phyloP scores from a whole-genome alignment of 2,888 invertebrate species.

The Homarus gammarus region DNA sequence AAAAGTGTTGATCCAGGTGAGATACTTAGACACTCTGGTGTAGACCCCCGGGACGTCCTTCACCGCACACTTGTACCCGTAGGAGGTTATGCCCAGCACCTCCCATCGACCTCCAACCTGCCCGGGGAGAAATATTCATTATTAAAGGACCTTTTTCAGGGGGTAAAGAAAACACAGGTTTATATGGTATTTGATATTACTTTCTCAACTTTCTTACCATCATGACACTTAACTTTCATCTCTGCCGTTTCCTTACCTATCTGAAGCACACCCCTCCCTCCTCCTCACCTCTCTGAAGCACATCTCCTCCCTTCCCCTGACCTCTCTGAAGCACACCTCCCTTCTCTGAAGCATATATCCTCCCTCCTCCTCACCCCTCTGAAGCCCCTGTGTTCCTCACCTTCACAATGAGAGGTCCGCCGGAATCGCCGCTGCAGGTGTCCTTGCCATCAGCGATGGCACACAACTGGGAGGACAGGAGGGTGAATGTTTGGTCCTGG shows the following conservation, averaged over 20 bases:
- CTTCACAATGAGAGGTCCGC: conserved; percentile 56
- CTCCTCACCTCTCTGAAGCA: too few species aligned
- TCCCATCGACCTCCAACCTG: conserved; percentile 50
- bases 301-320: too few species aligned
- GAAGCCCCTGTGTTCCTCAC: background rate
- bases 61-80: conserved; percentile 60
- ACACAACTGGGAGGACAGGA: conserved; percentile 45
- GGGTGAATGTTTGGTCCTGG: background rate
- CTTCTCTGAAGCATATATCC: too few species aligned
- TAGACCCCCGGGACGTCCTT: conserved; percentile 49
- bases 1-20: conserved; percentile 45
- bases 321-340: too few species aligned
- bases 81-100: conserved; percentile 61
- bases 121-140: background rate
- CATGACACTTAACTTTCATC: too few species aligned
- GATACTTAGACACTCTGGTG: conserved; percentile 50
- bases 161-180: too few species aligned
- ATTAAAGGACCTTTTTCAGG: too few species aligned
- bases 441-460: conserved; percentile 40
- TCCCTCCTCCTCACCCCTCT: background rate
- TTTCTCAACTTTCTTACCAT: background rate
- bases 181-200: too few species aligned
- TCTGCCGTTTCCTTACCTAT: too few species aligned
- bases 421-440: conserved; percentile 68
- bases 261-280: too few species aligned